Percentiles rank a stretch among this genome's conserved stretches.
These are phyloP conservation scores for Ciconia boyciana DNA, from an alignment of 2,113 vertebrate species.

Conservation along the genomic window DNA sequence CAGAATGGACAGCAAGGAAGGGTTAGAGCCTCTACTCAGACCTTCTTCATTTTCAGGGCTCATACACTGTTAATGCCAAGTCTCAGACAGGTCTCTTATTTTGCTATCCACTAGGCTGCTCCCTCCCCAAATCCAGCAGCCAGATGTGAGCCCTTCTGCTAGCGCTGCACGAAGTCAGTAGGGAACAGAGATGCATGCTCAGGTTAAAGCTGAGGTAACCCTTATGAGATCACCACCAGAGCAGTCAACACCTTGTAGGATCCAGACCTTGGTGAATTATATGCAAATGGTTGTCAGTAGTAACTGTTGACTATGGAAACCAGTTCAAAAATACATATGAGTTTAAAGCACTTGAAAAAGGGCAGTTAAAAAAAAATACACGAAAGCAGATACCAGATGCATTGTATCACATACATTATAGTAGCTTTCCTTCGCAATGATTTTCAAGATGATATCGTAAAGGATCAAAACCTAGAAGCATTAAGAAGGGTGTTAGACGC, in stretches of 20 bases:
- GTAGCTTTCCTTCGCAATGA: constrained; percentile 14
- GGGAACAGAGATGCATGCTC: not conserved
- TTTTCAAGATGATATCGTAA: constrained; percentile 51
- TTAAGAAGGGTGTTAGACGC: constrained; percentile 32
- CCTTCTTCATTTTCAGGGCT: not conserved
- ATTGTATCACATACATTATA: not conserved
- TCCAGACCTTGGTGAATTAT: not conserved
- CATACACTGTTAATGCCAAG: not conserved
- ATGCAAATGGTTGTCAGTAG: not conserved
- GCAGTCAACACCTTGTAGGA: not conserved
- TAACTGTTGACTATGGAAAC: not conserved
- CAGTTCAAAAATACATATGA: not conserved
- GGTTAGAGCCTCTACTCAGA: not conserved
- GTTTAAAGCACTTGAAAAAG: constrained; percentile 43
- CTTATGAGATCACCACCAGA: not conserved
- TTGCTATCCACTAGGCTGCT: not conserved
- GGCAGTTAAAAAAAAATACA: not conserved
- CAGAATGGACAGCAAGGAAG: not conserved
- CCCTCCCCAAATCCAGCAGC: not conserved
- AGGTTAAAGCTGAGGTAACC: not conserved
- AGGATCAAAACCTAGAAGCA: constrained; percentile 39
- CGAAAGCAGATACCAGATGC: not conserved
- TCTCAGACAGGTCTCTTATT: not conserved
- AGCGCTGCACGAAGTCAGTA: not conserved
- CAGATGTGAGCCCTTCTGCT: not conserved